A percentile compares a stretch with the other conserved stretches of the same genome.
Conservation (phyloP, 2,113 vertebrate genomes). For the Cichladusa arquata region DNA sequence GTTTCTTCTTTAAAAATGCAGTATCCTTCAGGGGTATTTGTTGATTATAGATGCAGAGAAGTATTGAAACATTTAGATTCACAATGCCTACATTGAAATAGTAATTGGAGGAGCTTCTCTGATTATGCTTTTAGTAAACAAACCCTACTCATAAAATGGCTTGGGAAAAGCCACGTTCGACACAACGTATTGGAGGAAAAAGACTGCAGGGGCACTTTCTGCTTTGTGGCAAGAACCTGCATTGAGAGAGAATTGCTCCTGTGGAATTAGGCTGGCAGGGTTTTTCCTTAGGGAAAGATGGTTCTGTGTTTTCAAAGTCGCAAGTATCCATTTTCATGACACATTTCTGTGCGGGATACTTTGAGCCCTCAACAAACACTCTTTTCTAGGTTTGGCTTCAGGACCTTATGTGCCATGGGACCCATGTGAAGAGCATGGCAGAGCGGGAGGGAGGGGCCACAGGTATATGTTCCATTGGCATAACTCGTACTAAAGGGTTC, state of each 20-base stretch:
- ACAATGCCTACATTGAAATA: background rate
- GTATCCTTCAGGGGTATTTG: background rate
- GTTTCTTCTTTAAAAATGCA: background rate
- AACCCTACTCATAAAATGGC: background rate
- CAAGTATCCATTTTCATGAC: background rate
- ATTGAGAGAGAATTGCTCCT: background rate
- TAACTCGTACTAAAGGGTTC: background rate
- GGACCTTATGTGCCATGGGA: background rate
- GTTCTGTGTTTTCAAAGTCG: background rate
- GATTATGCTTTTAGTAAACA: slow-evolving; percentile 16
- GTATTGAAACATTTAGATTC: slow-evolving; percentile 14
- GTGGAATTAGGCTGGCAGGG: background rate
- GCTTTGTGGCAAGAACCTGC: background rate
- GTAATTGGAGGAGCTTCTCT: slow-evolving; percentile 2
- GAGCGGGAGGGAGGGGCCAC: background rate
- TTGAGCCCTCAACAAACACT: background rate
- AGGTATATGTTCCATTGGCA: background rate
- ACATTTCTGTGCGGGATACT: background rate
- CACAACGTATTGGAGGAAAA: background rate
- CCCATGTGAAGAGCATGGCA: rapidly evolving
- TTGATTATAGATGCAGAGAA: slow-evolving; percentile 22
- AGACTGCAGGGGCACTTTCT: background rate
- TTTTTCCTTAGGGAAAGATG: background rate
- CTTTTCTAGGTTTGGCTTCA: background rate
- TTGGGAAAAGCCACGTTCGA: background rate